Evolutionary conservation across 1,140 invertebrate species (phyloP), one percentile per base, ranked within the genome.

Genomic region (Penaeus indicus): DNA sequence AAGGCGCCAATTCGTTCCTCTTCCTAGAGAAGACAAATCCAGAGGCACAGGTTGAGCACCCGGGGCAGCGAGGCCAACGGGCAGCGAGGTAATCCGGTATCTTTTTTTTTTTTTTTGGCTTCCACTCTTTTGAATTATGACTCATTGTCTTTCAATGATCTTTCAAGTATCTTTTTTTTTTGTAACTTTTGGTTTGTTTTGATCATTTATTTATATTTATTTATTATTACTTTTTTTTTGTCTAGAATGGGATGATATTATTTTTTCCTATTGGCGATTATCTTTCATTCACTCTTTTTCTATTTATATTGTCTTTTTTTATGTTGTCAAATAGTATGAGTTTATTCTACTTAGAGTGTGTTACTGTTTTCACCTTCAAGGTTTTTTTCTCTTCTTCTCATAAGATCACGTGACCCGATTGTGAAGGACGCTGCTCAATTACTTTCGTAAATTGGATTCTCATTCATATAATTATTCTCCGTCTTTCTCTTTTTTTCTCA

Each of bases 1-100:
- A 90, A 0, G 88, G 77, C 54, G 80, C 86, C 16, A 89, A 64
- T 47, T 89, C 90, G 27, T 83, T 78, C 60, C 88, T 72, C 63
- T 77, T 54, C 32, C 62, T 63, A 18, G 62, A 69, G 27, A 18
- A 81, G 75, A 60, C 61, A 79, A 81, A 63, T 22, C 78, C 72
- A 79, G 83, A 69, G 47, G 83, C 38, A 21, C 86, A 83, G 19
- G 61, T 22, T 22, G 32, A 87, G 79, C 60, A 19, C 32, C n/a
- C 64, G 60, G 3, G 64, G 22, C 72, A 63, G 54, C n/a, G 32
- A 79, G 77, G 42, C 32, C n/a, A 47, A 1, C 7, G 25, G 47
- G 78, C 22, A 54, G 16, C 54, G 54, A 54, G 54, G 54, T 42
- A 11, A 54, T 54, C 54, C 54, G 54, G 54, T 5, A 2, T 7